Conservation (phyloP, 2,888 invertebrate species). For the Perdita meconis region DNA sequence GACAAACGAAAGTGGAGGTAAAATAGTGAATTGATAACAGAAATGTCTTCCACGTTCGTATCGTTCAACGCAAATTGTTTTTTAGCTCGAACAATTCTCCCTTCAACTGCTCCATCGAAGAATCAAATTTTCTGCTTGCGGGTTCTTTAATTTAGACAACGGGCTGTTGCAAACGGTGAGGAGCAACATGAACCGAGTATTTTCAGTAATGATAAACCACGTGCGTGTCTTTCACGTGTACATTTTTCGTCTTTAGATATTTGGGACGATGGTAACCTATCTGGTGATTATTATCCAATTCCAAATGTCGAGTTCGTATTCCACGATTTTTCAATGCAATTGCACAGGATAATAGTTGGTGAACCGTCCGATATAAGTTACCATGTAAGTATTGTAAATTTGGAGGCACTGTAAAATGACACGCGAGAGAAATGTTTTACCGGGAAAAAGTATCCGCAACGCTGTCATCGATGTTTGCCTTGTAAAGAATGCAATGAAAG, state of each 20-base stretch:
- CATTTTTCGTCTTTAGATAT: slow-evolving; percentile 58
- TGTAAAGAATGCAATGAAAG: too few relatives aligned
- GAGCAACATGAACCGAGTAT: too few relatives aligned
- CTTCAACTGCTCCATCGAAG: slow-evolving; percentile 74
- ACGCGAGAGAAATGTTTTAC: too few relatives aligned
- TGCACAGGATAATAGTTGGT: neutral
- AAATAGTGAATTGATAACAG: neutral
- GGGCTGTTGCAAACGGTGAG: slow-evolving; percentile 77
- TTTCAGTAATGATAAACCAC: too few relatives aligned
- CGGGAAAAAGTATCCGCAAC: too few relatives aligned
- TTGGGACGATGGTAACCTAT: slow-evolving; percentile 65
- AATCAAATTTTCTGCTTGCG: slow-evolving; percentile 75
- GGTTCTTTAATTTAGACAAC: slow-evolving; percentile 76
- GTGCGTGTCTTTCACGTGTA: neutral
- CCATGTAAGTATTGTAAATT: neutral
- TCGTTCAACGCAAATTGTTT: slow-evolving; percentile 47
- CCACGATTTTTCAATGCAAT: neutral
- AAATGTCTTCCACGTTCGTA: neutral
- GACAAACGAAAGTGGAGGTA: slow-evolving; percentile 56
- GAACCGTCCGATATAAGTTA: neutral
- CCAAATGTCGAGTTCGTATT: slow-evolving; percentile 22
- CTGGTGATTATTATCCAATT: slow-evolving; percentile 74
- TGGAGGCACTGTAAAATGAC: too few relatives aligned
- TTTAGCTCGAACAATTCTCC: slow-evolving; percentile 76
- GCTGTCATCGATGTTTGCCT: too few relatives aligned